Conservation (phyloP, 1,140 invertebrate genomes). For the Mactra quadrangularis region DNA sequence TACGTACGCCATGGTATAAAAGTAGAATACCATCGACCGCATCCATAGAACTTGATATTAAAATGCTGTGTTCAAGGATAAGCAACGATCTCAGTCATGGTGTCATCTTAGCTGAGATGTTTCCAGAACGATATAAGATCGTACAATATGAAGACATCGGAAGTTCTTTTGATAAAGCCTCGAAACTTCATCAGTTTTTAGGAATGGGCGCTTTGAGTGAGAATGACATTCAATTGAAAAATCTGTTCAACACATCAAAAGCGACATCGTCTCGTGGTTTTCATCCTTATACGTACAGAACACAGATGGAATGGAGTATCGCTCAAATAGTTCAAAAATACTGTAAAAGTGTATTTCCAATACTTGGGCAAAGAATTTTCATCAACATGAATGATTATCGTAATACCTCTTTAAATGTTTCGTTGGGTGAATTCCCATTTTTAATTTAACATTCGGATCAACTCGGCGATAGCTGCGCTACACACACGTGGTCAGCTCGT, state of each 20-base stretch:
- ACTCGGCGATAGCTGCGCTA: too few species aligned
- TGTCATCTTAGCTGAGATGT: neutral
- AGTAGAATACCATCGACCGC: neutral
- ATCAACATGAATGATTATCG: too few species aligned
- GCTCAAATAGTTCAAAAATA: neutral
- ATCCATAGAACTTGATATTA: neutral
- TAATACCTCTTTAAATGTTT: too few species aligned
- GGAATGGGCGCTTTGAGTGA: neutral
- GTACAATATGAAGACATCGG: constrained; percentile 28
- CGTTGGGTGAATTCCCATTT: too few species aligned
- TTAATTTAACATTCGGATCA: too few species aligned
- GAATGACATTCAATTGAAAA: neutral
- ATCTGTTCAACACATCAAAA: neutral
- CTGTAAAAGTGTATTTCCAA: neutral
- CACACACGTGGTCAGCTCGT: too few species aligned
- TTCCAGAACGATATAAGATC: neutral
- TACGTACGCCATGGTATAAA: neutral
- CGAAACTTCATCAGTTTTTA: neutral
- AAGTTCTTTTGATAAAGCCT: neutral
- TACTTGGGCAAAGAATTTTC: constrained; percentile 1
- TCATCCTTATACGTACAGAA: constrained; percentile 5
- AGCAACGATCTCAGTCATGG: neutral
- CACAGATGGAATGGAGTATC: neutral
- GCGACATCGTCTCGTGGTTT: neutral
- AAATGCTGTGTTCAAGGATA: neutral